Base-by-base conservation (phyloP, 1,140 invertebrate species). In the Reticulitermes speratus region DNA sequence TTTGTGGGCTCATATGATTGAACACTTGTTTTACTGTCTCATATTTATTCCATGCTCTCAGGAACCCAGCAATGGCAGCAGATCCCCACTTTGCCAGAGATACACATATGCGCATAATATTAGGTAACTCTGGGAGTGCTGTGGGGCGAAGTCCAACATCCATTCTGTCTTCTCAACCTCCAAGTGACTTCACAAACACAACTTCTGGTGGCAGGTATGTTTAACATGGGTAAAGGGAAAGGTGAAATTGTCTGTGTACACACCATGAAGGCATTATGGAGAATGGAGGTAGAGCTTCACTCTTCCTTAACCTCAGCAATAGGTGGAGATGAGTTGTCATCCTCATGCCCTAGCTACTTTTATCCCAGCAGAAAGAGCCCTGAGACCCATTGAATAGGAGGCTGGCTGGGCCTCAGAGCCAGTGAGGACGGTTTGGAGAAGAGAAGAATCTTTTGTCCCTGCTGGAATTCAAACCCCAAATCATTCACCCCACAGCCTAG, bases 51-150 rank as follows among this genome's bases (percentile, higher is more conserved):
- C 83, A 21, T 86, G 86, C 45, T 59, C 48, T 11, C 30, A 86
- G 85, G 44, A 86, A 59, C 48, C 44, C 48, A 82, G 82, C 21
- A 44, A 75, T 82, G 44, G 48, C 38, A 38, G 86, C 94, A 44
- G 92, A 93, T 87, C 92, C 91, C 30, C 96, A 97, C 89, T 97
- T 97, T 90, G 95, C 95, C 52, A 92, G 96, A 16, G 96, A 97
- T 90, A 97, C 96, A 16, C 96, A 97, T 88, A 97, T 98, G 96
- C 93, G 96, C 88, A 97, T 97, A 87, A 97, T 97, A 89, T 91
- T 98, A 87, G 96, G 96, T 8, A 94, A 93, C 86, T 92, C 92
- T 81, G 92, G 92, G n/a, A 90, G 90, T 75, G 91, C 89, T 82
- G 90, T 90, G 84, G 89, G 90, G 8, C 90, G 94, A 82, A 92